Evolutionary conservation across 2,113 vertebrate species (phyloP), one percentile per base, ranked within the genome.

Genomic region (Menura novaehollandiae): DNA sequence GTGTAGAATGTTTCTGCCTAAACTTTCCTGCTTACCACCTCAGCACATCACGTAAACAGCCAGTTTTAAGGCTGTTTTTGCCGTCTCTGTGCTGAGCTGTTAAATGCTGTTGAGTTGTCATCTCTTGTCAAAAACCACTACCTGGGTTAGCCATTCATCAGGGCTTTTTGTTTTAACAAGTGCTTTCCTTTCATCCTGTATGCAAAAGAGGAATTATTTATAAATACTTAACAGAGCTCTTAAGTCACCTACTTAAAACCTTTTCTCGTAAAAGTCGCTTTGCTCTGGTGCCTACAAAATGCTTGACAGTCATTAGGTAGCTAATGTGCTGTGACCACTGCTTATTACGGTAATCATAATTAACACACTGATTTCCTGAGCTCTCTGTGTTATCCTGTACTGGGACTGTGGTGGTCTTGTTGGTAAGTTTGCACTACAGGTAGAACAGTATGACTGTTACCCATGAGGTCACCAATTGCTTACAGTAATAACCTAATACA

Each of bases 251-350:
- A 63, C 72, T 92, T 94, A 72, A 77, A 94, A 81, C 80, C 80
- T 89, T 94, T 95, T 75, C 93, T 94, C 14, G 1, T 95, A 93
- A 96, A 97, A 96, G 88, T 84, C 1, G 1, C 83, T 88, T 94
- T 92, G 88, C 95, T 95, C 85, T 41, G 80, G 60, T 96, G 92
- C 90, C 82, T 94, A 28, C 92, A 90, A 88, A 96, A 95, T 67
- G 73, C 76, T 93, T 68, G 35, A 74, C 92, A 81, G 93, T 86
- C 86, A 77, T 96, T 97, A 94, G 96, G 93, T 92, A 93, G 76
- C 95, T 97, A 96, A 96, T 96, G 96, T 94, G 60, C 95, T 94
- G 95, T 96, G 95, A 96, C 88, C 86, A 72, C 80, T 72, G 83
- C 90, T 94, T 96, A 93, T 93, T 95, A 88, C 9, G 3, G 76